These are phyloP conservation scores for Ceuthmochares aereus DNA, from an alignment of 2,113 vertebrate species.

Conservation along the genomic window DNA sequence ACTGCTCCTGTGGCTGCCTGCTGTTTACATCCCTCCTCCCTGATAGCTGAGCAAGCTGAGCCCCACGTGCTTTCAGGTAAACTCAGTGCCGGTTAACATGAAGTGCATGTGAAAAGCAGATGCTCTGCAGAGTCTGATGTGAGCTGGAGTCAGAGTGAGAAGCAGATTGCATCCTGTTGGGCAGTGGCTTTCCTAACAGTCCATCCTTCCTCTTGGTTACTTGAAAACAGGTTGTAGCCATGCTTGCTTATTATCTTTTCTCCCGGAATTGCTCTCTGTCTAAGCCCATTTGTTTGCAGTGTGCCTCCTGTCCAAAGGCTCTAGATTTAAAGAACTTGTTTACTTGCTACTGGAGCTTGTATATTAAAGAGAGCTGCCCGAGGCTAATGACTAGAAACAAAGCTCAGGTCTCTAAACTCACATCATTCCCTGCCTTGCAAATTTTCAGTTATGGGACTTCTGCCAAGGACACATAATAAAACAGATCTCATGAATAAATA, in stretches of 20 bases:
- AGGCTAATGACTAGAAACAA: conserved; percentile 39
- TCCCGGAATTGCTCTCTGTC: neutral
- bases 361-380: conserved; percentile 1
- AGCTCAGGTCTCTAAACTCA: neutral
- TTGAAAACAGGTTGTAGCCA: neutral
- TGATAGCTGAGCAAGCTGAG: neutral
- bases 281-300: neutral
- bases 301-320: neutral
- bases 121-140: neutral
- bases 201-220: neutral
- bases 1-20: neutral
- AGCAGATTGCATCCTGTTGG: neutral
- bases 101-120: neutral
- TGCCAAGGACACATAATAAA: conserved; percentile 62
- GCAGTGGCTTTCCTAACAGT: neutral
- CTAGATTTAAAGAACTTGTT: conserved; percentile 9
- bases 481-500: conserved; percentile 59
- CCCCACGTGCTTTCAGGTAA: neutral
- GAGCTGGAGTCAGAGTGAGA: neutral
- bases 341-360: neutral
- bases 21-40: neutral
- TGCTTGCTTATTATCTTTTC: neutral
- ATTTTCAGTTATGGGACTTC: conserved; percentile 24
- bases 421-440: conserved; percentile 27
- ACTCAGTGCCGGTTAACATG: neutral